Percentiles rank a stretch among this genome's conserved stretches.
These are phyloP conservation scores for Smittia sp. DNA, from an alignment of 2,888 invertebrate species.

Conservation along the genomic window DNA sequence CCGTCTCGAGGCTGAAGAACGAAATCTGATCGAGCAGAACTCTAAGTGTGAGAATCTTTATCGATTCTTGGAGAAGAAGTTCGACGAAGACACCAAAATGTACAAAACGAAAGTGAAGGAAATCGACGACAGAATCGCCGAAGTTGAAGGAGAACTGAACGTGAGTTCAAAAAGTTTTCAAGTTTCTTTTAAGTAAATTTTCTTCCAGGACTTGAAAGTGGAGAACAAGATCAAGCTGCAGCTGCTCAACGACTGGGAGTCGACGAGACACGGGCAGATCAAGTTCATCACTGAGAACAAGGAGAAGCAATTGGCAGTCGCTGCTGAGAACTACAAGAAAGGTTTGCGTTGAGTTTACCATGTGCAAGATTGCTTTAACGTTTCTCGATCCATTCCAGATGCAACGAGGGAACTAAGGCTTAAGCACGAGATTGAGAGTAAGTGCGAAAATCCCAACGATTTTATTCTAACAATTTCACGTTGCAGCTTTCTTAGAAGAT, in stretches of 20 bases:
- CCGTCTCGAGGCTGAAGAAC: constrained; percentile 35
- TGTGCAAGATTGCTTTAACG: too few relatives aligned
- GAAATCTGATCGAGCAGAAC: constrained; percentile 33
- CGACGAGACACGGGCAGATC: constrained; percentile 32
- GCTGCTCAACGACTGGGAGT: constrained; percentile 29
- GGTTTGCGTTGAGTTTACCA: too few relatives aligned
- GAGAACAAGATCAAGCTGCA: constrained; percentile 39
- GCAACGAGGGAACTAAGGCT: constrained; percentile 29
- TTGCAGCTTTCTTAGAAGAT: constrained; percentile 33
- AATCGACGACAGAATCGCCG: constrained; percentile 35
- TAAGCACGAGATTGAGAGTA: constrained; percentile 39
- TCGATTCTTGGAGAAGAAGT: constrained; percentile 39
- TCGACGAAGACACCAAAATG: constrained; percentile 39
- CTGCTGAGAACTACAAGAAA: constrained; percentile 37
- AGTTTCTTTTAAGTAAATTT: background rate
- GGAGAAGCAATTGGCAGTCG: constrained; percentile 29
- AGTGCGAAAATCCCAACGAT: too few relatives aligned
- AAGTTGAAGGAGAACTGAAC: constrained; percentile 28
- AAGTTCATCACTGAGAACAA: constrained; percentile 40
- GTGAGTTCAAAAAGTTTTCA: background rate
- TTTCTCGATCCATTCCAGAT: too few relatives aligned
- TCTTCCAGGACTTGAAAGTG: constrained; percentile 30
- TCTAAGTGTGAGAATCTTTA: constrained; percentile 29
- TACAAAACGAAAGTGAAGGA: constrained; percentile 30
- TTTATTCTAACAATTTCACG: background rate